Percentiles rank a stretch among this genome's conserved stretches.
Conservation (phyloP, 2,797 vertebrate species). For the Labroides dimidiatus region DNA sequence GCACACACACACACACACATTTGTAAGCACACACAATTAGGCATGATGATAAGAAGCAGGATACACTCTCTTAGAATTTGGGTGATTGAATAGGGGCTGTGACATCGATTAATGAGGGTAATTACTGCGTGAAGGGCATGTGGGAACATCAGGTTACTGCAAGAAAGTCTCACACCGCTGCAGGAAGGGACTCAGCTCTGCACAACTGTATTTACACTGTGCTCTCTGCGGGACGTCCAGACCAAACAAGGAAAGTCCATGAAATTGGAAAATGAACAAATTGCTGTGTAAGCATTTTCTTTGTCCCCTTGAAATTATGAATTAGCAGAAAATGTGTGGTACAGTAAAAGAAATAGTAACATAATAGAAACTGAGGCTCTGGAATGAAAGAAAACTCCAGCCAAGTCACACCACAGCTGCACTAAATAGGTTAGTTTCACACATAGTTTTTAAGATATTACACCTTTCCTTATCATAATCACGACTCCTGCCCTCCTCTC, state of each 20-base stretch:
- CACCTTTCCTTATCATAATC: neutral
- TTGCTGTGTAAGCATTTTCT: conserved; percentile 2
- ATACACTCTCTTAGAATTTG: conserved; percentile 38
- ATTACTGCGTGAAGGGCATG: conserved; percentile 76
- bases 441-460: neutral
- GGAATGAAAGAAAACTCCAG: neutral
- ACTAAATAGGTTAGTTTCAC: too few relatives aligned
- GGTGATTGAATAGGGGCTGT: conserved; percentile 64
- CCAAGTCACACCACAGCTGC: neutral
- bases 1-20: conserved; percentile 13
- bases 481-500: conserved; percentile 12
- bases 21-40: conserved; percentile 26
- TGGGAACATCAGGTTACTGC: conserved; percentile 63
- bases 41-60: conserved; percentile 17
- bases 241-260: conserved; percentile 24
- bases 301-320: conserved; percentile 7
- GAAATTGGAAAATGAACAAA: conserved; percentile 17
- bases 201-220: conserved; percentile 52
- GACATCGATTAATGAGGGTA: conserved; percentile 79
- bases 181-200: conserved; percentile 40
- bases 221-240: conserved; percentile 34
- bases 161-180: conserved; percentile 42
- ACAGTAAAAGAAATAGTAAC: neutral
- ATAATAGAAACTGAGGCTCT: neutral
- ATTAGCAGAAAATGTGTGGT: neutral